Base-by-base conservation (phyloP, 2,888 invertebrate species). In the Agrotis ipsilon region DNA sequence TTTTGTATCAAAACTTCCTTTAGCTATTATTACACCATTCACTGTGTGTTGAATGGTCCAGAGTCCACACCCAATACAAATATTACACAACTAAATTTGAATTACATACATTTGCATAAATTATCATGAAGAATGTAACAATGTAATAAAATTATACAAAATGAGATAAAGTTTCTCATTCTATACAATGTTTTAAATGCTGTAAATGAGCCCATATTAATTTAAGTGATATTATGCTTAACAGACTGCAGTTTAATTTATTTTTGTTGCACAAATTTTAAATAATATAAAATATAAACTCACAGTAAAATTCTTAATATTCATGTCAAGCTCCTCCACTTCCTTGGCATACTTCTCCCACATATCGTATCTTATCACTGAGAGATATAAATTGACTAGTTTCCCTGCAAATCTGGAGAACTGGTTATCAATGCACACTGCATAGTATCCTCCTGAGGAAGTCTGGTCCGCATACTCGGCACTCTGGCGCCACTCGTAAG, bases 261-360 rank as follows among this genome's bases (percentile, higher is more conserved):
- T 13, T 6, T 16, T 48, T 13, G 13, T 2, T 39, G 27, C 4
- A 27, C 27, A 27, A 27, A 39, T 9, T 43, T 64, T 18, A 45
- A 14, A 52, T 55, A 19, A 21, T 45, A 68, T 27, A n/a, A 51
- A n/a, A 52, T 27, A 6, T n/a, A 18, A 55, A 96, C 97, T 97
- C 93, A 98, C 98, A 59, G 99, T 99, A 87, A 99, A 99, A 92
- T 99, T 99, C 83, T 98, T 97, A 87, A 99, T 98, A 84, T 98
- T 98, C 90, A 98, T 96, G 89, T 99, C 98, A 75, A 99, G 92
- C 58, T 98, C 98, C 89, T 99, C 98, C 27, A 99, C 97, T 94
- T 99, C 99, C 90, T 98, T 97, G 0, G 98, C 97, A 87, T 98
- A 99, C 88, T 98, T 97, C 87, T 99, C 98, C 99, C 99, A 99